These are phyloP conservation scores for Ricordea florida DNA, from an alignment of 92 coral and sea anemone genomes.

Conservation along the genomic window DNA sequence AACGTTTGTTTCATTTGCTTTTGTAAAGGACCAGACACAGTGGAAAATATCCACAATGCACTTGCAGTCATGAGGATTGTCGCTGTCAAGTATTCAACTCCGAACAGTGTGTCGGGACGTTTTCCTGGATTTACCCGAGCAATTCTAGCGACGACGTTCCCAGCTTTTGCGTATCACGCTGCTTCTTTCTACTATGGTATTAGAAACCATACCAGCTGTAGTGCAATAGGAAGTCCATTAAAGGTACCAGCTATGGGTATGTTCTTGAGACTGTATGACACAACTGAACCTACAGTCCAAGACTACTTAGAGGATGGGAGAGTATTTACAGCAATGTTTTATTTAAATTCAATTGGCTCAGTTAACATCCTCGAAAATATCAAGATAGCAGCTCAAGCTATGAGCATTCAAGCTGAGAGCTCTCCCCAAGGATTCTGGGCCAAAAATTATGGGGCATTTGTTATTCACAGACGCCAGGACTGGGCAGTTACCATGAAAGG, in stretches of 20 bases:
- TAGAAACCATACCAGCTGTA: no score
- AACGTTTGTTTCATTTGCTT: no score
- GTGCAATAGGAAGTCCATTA: no score
- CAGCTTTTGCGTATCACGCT: no score
- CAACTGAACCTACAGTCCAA: neutral
- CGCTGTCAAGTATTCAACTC: conserved; percentile 56
- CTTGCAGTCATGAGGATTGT: conserved; percentile 22
- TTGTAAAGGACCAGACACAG: no score
- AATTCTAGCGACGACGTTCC: conserved; percentile 37
- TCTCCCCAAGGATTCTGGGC: conserved; percentile 53
- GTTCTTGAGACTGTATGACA: conserved; percentile 30
- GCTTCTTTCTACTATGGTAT: no score
- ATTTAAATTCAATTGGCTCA: conserved; percentile 34
- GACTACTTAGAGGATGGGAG: neutral
- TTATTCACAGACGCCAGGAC: conserved; percentile 44
- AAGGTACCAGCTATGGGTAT: neutral
- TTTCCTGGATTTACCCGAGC: no score
- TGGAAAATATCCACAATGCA: conserved; percentile 22
- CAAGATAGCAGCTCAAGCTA: neutral
- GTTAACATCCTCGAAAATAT: conserved; percentile 6
- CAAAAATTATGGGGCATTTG: conserved; percentile 31
- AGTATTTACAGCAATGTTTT: neutral
- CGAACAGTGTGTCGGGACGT: no score
- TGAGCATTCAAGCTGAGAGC: neutral
- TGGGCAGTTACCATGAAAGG: conserved; percentile 72